Base-by-base conservation (phyloP, 1,140 invertebrate species). In the Andrena cerasifolii region DNA sequence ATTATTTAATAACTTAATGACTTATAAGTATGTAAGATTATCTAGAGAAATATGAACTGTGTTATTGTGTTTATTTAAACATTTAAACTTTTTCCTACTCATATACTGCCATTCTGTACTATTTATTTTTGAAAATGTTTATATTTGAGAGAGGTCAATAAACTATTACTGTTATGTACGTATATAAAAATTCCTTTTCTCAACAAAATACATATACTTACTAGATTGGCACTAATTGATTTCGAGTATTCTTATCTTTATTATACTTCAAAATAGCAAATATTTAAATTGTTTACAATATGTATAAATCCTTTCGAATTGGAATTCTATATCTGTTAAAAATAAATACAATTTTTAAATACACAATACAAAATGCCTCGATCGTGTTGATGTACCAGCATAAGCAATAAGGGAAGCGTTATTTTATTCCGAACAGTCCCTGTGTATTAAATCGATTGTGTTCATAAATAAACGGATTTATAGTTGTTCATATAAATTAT, bases 401-500 rank as follows among this genome's bases (percentile, higher is more conserved):
- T 18, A n/a, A n/a, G 21, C 65, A 53, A 59, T 18, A 67, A 28
- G 54, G 7, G 49, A 43, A 5, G 21, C 58, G 5, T 68, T 51
- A 33, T 18, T 33, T 56, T 21, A 28, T 28, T 24, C 28, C 12
- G 56, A 33, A 43, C 45, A 18, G 12, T 26, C 45, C 45, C 40
- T 43, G 18, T 54, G 54, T 40, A 33, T 76, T 58, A 58, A 49
- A 47, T 21, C n/a, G 21, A 16, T 43, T 45, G 53, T 4, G 18
- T n/a, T 43, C 16, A 24, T 56, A 45, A 78, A 79, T 53, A 51
- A 49, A 65, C 33, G 24, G 3, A 33, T n/a, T 70, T 67, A 88
- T 62, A 87, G 18, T 80, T 87, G 88, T 43, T 89, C 84, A 24
- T 88, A 90, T 31, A 87, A 80, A 76, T 71, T 78, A 53, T 82